Conservation (phyloP, 2,113 vertebrate species). For the Sphaerodactylus townsendi region DNA sequence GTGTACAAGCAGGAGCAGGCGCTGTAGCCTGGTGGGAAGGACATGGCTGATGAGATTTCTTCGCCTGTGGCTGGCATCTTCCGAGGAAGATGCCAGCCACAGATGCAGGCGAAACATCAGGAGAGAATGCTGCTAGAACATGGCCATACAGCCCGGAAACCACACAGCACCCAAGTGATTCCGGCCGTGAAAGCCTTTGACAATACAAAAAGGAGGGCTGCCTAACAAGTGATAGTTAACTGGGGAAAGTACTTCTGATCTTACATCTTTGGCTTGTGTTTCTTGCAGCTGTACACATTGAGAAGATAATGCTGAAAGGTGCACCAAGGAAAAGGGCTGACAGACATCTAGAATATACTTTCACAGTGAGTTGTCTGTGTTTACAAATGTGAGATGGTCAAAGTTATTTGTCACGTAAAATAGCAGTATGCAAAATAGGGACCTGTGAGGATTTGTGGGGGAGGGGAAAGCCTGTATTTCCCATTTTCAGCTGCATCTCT, state of each 20-base stretch:
- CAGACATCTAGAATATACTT: conserved; percentile 89
- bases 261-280: conserved; percentile 31
- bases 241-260: not conserved
- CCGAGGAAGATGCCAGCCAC: no score
- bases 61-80: no score
- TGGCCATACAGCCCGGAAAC: no score
- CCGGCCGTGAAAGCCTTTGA: no score
- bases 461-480: no score
- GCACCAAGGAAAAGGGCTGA: conserved; percentile 86
- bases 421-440: not conserved
- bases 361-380: conserved; percentile 81
- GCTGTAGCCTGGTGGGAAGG: no score
- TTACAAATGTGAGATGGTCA: not conserved
- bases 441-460: no score
- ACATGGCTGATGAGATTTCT: no score
- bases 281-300: conserved; percentile 90
- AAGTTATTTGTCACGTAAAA: not conserved
- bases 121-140: no score
- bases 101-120: no score
- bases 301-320: conserved; percentile 88
- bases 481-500: no score
- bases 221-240: not conserved
- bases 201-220: not conserved
- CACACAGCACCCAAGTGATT: no score
- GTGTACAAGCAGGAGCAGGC: not conserved